Percentiles rank a stretch among this genome's conserved stretches.
Evolutionary conservation across 2,888 invertebrate genomes (phyloP).

Genomic region (Monoplex corrugatus): DNA sequence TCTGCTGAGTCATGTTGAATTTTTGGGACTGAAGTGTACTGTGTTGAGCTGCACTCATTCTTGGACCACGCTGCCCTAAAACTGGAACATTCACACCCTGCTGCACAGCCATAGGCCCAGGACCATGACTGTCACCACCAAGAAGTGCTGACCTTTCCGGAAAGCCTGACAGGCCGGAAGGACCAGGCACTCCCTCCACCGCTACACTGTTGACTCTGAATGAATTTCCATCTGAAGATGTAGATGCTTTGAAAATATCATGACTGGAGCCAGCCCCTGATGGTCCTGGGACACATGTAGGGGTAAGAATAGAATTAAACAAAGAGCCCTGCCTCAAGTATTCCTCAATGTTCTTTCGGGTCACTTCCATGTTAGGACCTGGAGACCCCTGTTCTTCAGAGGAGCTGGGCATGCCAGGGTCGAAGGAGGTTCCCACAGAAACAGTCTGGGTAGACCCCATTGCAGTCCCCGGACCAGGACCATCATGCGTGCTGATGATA

Average conservation of each 20-base stretch:
- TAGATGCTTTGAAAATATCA: conserved; percentile 82
- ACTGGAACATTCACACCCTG: conserved; percentile 53
- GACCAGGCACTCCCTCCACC: conserved; percentile 35
- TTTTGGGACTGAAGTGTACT: conserved; percentile 49
- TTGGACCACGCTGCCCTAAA: conserved; percentile 36
- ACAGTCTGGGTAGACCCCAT: conserved; percentile 29
- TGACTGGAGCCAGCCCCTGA: conserved; percentile 47
- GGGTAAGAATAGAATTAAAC: conserved; percentile 70
- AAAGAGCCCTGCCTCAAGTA: conserved; percentile 77
- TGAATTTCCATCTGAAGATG: conserved; percentile 91
- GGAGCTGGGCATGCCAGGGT: conserved; percentile 50
- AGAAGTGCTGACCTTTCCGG: conserved; percentile 39
- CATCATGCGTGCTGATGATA: conserved; percentile 73
- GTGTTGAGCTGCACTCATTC: conserved; percentile 23
- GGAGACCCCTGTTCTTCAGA: conserved; percentile 63
- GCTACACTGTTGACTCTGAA: conserved; percentile 67
- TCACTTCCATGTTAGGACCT: conserved; percentile 78
- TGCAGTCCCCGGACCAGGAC: conserved; percentile 52
- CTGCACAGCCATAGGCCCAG: conserved; percentile 42
- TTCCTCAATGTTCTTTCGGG: conserved; percentile 80
- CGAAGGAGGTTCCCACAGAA: conserved; percentile 34
- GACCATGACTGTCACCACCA: conserved; percentile 46
- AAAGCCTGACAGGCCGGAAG: conserved; percentile 36
- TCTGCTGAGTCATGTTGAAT: conserved; percentile 62
- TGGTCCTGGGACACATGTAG: conserved; percentile 29